Evolutionary conservation across 2,113 vertebrate genomes (phyloP).

Genomic region (Cricetomys ansorgei): DNA sequence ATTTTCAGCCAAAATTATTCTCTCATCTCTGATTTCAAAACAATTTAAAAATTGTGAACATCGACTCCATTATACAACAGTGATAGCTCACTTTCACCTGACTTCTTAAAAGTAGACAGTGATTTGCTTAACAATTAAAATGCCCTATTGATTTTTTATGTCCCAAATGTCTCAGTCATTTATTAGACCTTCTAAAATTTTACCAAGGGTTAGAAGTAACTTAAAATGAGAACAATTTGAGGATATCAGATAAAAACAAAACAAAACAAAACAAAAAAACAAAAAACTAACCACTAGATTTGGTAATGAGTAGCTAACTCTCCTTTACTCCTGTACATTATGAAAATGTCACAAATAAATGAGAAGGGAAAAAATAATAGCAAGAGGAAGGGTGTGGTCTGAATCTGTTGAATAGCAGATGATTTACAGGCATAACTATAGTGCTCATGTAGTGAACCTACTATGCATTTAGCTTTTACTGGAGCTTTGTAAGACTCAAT

Average conservation of each 20-base stretch:
- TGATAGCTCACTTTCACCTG: background rate
- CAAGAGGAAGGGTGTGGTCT: fast-evolving
- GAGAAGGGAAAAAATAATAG: background rate
- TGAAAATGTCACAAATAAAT: background rate
- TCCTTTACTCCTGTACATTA: background rate
- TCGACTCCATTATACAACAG: background rate
- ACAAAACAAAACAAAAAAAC: too few species aligned
- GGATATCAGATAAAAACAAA: background rate
- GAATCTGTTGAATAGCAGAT: background rate
- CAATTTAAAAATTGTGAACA: background rate
- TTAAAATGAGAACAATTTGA: slow-evolving; percentile 22
- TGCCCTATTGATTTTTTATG: background rate
- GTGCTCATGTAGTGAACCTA: fast-evolving
- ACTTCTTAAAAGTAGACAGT: background rate
- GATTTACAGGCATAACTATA: background rate
- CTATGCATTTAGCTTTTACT: background rate
- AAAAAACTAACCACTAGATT: background rate
- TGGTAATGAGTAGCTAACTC: background rate
- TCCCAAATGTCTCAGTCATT: background rate
- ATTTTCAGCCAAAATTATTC: background rate
- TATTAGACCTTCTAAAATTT: background rate
- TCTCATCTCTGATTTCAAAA: background rate
- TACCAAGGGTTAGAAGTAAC: background rate
- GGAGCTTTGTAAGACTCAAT: background rate
- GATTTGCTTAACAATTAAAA: background rate